Conservation (phyloP, 1,140 invertebrate genomes). For the Archegozetes longisetosus region DNA sequence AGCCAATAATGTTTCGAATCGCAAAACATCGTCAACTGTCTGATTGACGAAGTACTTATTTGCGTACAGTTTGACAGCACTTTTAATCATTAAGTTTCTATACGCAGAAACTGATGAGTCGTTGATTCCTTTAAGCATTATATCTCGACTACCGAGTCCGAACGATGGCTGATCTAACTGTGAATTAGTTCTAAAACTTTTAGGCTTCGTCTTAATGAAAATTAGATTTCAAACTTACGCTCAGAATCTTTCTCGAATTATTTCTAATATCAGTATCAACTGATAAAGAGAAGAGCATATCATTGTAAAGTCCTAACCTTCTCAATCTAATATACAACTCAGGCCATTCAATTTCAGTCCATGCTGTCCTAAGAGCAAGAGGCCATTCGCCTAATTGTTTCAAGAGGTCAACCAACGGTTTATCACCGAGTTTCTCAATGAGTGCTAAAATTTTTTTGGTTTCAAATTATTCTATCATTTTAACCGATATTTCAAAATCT, state of each 20-base stretch:
- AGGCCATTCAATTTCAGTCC: slow-evolving; percentile 48
- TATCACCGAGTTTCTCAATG: neutral
- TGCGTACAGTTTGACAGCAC: neutral
- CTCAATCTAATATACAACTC: slow-evolving; percentile 63
- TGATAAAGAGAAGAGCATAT: slow-evolving; percentile 82
- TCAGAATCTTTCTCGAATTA: slow-evolving; percentile 35
- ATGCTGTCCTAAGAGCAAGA: slow-evolving; percentile 53
- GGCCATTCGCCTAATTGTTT: slow-evolving; percentile 69
- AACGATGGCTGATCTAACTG: slow-evolving; percentile 81
- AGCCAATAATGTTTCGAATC: neutral
- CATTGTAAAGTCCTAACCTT: slow-evolving; percentile 59
- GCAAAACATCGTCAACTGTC: neutral
- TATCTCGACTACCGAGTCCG: slow-evolving; percentile 61
- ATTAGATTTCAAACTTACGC: no score
- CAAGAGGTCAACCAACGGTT: slow-evolving; percentile 1
- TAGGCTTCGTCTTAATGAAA: no score
- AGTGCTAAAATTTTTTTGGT: slow-evolving; percentile 3
- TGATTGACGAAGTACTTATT: neutral
- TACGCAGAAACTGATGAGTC: slow-evolving; percentile 28
- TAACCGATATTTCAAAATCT: neutral
- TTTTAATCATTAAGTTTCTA: slow-evolving; percentile 30
- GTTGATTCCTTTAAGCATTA: slow-evolving; percentile 42
- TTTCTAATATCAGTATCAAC: slow-evolving; percentile 76
- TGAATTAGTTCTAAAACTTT: neutral
- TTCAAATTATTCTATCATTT: neutral